A percentile compares a stretch with the other conserved stretches of the same genome.
phyloP scores from a whole-genome alignment of 1,140 invertebrate genomes.

The Aphis gossypii region DNA sequence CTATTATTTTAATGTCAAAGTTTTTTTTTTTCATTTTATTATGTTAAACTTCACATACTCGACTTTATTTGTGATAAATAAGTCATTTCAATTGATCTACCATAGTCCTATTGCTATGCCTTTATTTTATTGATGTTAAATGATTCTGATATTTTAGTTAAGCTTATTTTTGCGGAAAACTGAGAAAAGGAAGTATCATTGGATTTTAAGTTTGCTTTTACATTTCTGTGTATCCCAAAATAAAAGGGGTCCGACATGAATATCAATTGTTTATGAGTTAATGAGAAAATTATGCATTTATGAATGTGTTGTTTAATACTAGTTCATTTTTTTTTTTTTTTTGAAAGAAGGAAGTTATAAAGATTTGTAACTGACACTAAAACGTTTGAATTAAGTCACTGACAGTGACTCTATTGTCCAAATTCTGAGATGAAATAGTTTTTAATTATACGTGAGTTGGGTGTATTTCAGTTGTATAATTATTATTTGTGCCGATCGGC shows the following conservation, averaged over 20 bases:
- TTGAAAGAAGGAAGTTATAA: too few relatives aligned
- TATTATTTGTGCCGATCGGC: accelerated
- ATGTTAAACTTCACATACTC: not conserved
- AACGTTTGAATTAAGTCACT: not conserved
- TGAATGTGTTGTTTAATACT: not conserved
- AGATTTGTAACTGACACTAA: too few relatives aligned
- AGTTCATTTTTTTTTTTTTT: too few relatives aligned
- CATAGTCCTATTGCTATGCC: not conserved
- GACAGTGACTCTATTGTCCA: not conserved
- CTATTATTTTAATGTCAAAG: not conserved
- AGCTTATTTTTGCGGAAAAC: not conserved
- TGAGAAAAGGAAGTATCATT: not conserved
- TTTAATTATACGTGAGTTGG: not conserved
- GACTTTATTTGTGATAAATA: not conserved
- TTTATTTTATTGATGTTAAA: not conserved
- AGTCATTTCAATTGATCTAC: not conserved
- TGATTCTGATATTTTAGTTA: not conserved
- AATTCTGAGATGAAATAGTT: too few relatives aligned
- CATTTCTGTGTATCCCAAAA: not conserved
- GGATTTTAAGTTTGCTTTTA: not conserved
- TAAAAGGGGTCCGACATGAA: not conserved
- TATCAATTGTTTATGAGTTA: not conserved
- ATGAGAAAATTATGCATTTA: not conserved
- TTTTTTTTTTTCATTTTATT: not conserved
- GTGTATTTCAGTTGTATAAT: not conserved